Percentiles rank a stretch among this genome's conserved stretches.
Conservation (phyloP, 2,888 invertebrate species). For the Spilarctia lutea region DNA sequence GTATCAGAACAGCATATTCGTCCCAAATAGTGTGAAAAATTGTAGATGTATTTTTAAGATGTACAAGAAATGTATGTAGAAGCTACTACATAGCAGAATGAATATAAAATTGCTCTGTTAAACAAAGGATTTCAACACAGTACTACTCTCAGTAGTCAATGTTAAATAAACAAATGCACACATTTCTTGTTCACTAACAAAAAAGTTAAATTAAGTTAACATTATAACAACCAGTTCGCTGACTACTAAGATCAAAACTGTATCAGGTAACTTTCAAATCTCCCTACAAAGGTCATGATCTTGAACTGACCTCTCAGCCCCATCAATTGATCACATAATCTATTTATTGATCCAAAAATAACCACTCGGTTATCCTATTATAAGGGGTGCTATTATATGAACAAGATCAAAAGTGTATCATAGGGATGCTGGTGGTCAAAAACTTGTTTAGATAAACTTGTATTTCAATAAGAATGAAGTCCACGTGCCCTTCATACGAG, state of each 20-base stretch:
- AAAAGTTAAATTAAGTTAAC: neutral
- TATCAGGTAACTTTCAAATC: slow-evolving; percentile 13
- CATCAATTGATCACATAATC: slow-evolving; percentile 17
- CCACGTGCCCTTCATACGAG: slow-evolving; percentile 1
- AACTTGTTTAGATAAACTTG: slow-evolving; percentile 32
- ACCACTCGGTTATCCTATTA: slow-evolving; percentile 12
- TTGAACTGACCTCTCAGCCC: slow-evolving; percentile 27
- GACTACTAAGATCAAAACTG: slow-evolving; percentile 14
- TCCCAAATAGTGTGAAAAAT: too few species aligned
- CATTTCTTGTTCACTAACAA: too few species aligned
- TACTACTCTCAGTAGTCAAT: too few species aligned
- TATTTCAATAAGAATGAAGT: slow-evolving; percentile 5
- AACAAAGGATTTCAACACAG: too few species aligned
- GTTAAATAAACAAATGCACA: too few species aligned
- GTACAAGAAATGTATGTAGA: too few species aligned
- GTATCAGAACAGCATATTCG: neutral
- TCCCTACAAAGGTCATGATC: slow-evolving; percentile 19
- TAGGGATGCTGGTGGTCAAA: slow-evolving; percentile 52
- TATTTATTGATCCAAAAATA: slow-evolving; percentile 19
- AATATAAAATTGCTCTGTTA: too few species aligned
- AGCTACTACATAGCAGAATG: too few species aligned
- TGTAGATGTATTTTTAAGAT: too few species aligned
- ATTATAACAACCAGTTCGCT: neutral
- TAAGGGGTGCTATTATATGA: slow-evolving; percentile 23
- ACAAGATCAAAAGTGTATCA: slow-evolving; percentile 71